These are phyloP conservation scores for Gymnoscopelus microlampas DNA, from an alignment of 2,797 vertebrate species.

Conservation along the genomic window DNA sequence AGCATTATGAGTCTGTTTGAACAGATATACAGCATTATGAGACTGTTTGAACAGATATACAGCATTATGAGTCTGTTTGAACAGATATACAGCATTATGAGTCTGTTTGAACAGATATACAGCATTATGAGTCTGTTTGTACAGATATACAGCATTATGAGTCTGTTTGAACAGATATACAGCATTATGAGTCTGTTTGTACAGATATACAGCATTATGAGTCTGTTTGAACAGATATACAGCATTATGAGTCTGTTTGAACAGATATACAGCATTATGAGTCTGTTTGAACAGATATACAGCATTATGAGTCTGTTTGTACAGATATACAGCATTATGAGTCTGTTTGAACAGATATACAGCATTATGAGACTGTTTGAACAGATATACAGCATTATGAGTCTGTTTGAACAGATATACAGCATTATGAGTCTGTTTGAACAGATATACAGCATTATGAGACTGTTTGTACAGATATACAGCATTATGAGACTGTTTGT, in stretches of 20 bases:
- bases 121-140: no score
- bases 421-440: no score
- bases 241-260: no score
- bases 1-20: no score
- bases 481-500: no score
- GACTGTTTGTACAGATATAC: conserved; percentile 71
- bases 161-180: conserved; percentile 71
- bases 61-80: no score
- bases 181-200: no score
- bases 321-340: conserved; percentile 71
- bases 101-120: conserved; percentile 71
- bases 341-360: conserved; percentile 71
- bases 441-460: conserved; percentile 71
- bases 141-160: conserved; percentile 71
- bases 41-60: conserved; percentile 71
- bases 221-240: conserved; percentile 71
- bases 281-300: conserved; percentile 71
- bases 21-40: conserved; percentile 71
- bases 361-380: no score
- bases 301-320: no score
- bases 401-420: conserved; percentile 71
- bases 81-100: conserved; percentile 71
- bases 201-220: conserved; percentile 71
- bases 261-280: conserved; percentile 71
- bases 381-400: conserved; percentile 71